Evolutionary conservation across 1,140 invertebrate species (phyloP), one percentile per base, ranked within the genome.

Genomic region (Heliothis virescens): DNA sequence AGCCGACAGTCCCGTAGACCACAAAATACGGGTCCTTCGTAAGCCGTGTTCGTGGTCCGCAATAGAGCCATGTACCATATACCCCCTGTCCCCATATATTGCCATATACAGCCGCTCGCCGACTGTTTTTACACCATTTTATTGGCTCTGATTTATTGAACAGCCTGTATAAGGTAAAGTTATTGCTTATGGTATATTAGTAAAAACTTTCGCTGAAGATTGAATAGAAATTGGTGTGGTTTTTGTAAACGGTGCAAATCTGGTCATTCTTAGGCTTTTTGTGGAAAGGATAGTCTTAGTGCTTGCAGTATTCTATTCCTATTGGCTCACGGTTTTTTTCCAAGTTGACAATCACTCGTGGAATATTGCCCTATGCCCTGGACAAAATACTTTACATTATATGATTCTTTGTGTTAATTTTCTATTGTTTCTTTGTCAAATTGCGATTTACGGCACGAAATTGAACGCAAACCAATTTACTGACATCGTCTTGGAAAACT

Each of bases 51-150:
- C 16, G 63, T 21, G 12, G 48, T 52, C 13, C 48, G 63, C 67
- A 13, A 71, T 71, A 71, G 67, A 71, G 18, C 29, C 48, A 71
- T 71, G 67, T 52, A 67, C 67, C 67, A 71, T 50, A 52, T 71
- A 26, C 67, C 48, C 65, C 67, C 26, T 71, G 67, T 71, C 67
- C 67, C 21, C 67, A 53, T 71, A 71, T 71, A 71, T 71, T 71
- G 47, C 67, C 67, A 52, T 71, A 71, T 71, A 71, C 67, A 71
- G 67, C 48, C 63, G 48, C 67, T 71, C 48, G 67, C 67, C 18
- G 48, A 29, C 67, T 71, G 67, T 71, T 71, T 71, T 71, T 71
- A 71, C 67, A 71, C 67, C 67, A 71, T 71, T 71, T 71, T 71
- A 71, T 71, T 71, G 21, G 67, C 67, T 26, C 67, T 71, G 67